phyloP scores from a whole-genome alignment of 2,113 vertebrate species.

The Misgurnus anguillicaudatus region DNA sequence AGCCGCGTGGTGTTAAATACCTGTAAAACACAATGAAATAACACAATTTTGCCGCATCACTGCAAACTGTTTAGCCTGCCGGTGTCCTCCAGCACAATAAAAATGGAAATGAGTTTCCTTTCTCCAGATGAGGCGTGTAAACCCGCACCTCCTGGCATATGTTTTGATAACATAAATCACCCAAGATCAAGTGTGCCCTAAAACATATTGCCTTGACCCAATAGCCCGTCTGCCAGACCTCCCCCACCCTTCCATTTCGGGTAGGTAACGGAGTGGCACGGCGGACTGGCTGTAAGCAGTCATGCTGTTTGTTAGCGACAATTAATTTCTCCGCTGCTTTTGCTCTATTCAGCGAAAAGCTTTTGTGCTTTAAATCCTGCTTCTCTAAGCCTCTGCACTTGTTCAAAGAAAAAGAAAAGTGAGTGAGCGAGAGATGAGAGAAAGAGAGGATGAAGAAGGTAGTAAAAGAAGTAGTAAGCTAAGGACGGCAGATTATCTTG shows the following conservation, averaged over 20 bases:
- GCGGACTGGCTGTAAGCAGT: slow-evolving; percentile 95
- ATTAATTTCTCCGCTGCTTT: slow-evolving; percentile 99
- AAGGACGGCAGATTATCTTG: slow-evolving; percentile 98
- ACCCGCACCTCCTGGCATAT: slow-evolving; percentile 53
- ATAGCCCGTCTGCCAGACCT: slow-evolving; percentile 60
- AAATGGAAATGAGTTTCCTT: slow-evolving; percentile 51
- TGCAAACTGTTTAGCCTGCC: slow-evolving; percentile 44
- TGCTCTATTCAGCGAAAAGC: slow-evolving; percentile 91
- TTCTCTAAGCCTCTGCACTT: slow-evolving; percentile 92
- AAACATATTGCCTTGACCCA: slow-evolving; percentile 55
- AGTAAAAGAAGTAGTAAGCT: slow-evolving; percentile 72
- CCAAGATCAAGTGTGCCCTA: slow-evolving; percentile 58
- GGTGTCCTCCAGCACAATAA: slow-evolving; percentile 53
- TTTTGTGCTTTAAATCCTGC: slow-evolving; percentile 99
- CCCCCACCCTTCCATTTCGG: slow-evolving; percentile 77
- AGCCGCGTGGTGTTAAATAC: slow-evolving; percentile 22
- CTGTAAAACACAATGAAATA: slow-evolving; percentile 37
- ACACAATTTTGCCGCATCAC: slow-evolving; percentile 33
- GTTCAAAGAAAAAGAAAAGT: slow-evolving; percentile 67
- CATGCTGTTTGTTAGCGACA: slow-evolving; percentile 99
- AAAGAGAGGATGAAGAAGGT: slow-evolving; percentile 51
- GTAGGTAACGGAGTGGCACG: slow-evolving; percentile 90
- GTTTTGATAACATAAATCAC: slow-evolving; percentile 59
- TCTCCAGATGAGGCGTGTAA: slow-evolving; percentile 53
- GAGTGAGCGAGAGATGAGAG: slow-evolving; percentile 44